These are phyloP conservation scores for Cantharis flavilabris DNA, from an alignment of 2,888 invertebrate species.

Conservation along the genomic window DNA sequence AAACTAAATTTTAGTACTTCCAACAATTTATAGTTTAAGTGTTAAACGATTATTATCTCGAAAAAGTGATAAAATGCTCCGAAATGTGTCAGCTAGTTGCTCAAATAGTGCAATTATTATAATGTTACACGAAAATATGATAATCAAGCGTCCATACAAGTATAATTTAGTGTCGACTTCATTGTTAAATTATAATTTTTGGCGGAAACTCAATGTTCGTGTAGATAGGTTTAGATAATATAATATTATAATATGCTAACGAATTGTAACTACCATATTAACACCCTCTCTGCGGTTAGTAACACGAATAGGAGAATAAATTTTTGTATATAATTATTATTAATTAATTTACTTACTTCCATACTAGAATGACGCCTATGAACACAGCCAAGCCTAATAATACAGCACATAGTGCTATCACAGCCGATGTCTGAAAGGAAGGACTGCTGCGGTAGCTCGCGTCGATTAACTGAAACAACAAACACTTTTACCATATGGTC, in stretches of 20 bases:
- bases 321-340: background rate
- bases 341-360: slow-evolving; percentile 74
- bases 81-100: background rate
- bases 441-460: slow-evolving; percentile 86
- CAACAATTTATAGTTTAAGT: background rate
- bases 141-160: background rate
- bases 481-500: slow-evolving; percentile 30
- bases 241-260: background rate
- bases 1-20: background rate
- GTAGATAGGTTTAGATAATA: background rate
- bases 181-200: background rate
- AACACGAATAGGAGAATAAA: background rate
- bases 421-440: slow-evolving; percentile 81
- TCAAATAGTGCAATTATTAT: background rate
- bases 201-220: background rate
- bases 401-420: slow-evolving; percentile 81
- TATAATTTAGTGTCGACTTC: background rate
- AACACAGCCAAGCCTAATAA: slow-evolving; percentile 77
- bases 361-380: slow-evolving; percentile 79
- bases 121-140: background rate
- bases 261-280: background rate
- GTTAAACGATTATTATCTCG: background rate
- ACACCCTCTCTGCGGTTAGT: background rate
- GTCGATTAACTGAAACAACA: slow-evolving; percentile 79
- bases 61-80: background rate